These are phyloP conservation scores for Eulimnadia texana DNA, from an alignment of 1,140 invertebrate genomes.

Conservation along the genomic window DNA sequence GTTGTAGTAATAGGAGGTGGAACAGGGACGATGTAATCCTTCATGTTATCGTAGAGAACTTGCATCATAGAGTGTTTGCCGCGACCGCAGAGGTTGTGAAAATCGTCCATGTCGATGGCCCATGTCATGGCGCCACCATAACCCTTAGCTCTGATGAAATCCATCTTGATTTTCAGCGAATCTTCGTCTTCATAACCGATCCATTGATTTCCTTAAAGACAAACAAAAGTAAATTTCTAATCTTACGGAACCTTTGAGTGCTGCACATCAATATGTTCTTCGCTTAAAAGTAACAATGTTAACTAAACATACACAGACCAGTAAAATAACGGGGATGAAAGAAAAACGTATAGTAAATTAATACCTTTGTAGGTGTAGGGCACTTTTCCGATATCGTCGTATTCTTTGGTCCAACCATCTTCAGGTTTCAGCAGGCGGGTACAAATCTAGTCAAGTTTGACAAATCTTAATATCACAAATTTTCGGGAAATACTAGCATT, in stretches of 20 bases:
- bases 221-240: too few species aligned
- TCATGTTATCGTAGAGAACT: conserved; percentile 50
- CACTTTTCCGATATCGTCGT: conserved; percentile 62
- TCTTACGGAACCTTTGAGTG: too few species aligned
- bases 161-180: conserved; percentile 72
- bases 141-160: conserved; percentile 61
- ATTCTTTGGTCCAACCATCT: conserved; percentile 60
- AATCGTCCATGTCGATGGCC: conserved; percentile 35
- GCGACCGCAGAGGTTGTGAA: conserved; percentile 15
- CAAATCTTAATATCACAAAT: neutral
- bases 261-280: too few species aligned
- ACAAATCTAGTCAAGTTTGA: conserved; percentile 46
- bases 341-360: neutral
- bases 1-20: conserved; percentile 22
- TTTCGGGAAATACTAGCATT: neutral
- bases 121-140: conserved; percentile 78
- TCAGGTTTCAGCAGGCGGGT: conserved; percentile 47
- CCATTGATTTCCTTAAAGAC: conserved; percentile 56
- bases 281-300: neutral
- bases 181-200: conserved; percentile 73
- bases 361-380: conserved; percentile 69
- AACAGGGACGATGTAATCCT: conserved; percentile 52
- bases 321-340: neutral
- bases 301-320: neutral
- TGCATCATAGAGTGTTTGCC: conserved; percentile 23